Base-by-base conservation (phyloP, 1,140 invertebrate species). In the Ceratina japonica region DNA sequence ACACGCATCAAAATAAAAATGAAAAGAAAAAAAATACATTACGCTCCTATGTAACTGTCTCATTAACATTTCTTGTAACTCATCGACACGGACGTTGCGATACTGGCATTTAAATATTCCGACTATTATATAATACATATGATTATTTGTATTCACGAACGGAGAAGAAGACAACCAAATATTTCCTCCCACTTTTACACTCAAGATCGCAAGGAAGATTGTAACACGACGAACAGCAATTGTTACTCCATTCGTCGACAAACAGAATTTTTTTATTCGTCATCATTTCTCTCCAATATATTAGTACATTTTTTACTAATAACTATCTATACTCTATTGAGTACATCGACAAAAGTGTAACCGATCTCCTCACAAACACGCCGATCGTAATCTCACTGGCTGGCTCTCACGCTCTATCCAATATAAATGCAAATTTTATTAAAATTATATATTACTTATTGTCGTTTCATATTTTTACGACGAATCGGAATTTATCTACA, bases 1-100 rank as follows among this genome's bases (percentile, higher is more conserved):
- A 81, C 86, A 87, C 87, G 87, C 87, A 89, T 90, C 62, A 89
- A 86, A 90, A 90, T 89, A 89, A 89, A 31, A 86, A 89, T 80
- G 37, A 44, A 44, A 44, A 44, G 37, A 44, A 44, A 44, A 44
- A 31, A 44, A 44, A 44, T 44, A 44, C 88, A 90, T 89, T 90
- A 86, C 88, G 89, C 90, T 90, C 87, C 90, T 87, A 85, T 89
- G 84, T 87, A 90, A 56, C 72, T 86, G 82, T 84, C 81, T 77
- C 37, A 44, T 44, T 87, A 85, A 90, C 72, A 86, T 89, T 87
- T 86, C 75, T 80, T 87, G 64, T 80, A 88, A 84, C 65, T 68
- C 70, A 76, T 74, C n/a, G n/a, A 18, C 77, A 84, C 80, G 65
- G 82, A 80, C 79, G 77, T 81, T 79, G 76, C 82, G 79, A 85